Evolutionary conservation across 1,140 invertebrate species (phyloP).

Genomic region (Protaetia brevitarsis): DNA sequence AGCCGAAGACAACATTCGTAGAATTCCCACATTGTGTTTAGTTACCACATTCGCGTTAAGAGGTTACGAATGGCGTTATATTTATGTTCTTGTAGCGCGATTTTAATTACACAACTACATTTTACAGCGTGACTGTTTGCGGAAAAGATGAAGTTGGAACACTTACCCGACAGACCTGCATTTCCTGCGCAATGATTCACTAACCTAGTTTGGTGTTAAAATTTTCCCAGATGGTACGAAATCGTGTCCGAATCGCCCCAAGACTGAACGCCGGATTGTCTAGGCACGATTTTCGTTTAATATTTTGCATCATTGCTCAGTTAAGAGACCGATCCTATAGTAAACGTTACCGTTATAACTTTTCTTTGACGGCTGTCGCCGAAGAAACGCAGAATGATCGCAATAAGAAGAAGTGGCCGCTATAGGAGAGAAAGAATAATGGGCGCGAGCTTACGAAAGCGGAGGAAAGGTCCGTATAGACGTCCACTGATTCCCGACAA

Average conservation of each 20-base stretch:
- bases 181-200: not conserved
- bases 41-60: no score
- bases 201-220: not conserved
- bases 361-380: not conserved
- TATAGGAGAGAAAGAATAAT: not conserved
- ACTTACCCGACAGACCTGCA: not conserved
- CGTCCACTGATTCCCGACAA: constrained; percentile 5
- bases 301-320: constrained; percentile 5
- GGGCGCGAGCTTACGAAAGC: not conserved
- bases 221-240: constrained; percentile 1
- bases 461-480: not conserved
- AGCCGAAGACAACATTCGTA: no score
- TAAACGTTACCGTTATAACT: constrained; percentile 14
- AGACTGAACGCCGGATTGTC: not conserved
- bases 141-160: no score
- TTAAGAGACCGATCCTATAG: not conserved
- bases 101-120: no score
- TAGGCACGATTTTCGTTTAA: not conserved
- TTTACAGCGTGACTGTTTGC: no score
- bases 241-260: not conserved
- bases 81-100: no score
- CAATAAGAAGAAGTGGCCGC: not conserved
- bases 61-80: no score
- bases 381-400: not conserved
- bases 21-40: no score